Base-by-base conservation (phyloP, 37 sponge, comb jelly and placozoan species). In the Halichondria panicea region DNA sequence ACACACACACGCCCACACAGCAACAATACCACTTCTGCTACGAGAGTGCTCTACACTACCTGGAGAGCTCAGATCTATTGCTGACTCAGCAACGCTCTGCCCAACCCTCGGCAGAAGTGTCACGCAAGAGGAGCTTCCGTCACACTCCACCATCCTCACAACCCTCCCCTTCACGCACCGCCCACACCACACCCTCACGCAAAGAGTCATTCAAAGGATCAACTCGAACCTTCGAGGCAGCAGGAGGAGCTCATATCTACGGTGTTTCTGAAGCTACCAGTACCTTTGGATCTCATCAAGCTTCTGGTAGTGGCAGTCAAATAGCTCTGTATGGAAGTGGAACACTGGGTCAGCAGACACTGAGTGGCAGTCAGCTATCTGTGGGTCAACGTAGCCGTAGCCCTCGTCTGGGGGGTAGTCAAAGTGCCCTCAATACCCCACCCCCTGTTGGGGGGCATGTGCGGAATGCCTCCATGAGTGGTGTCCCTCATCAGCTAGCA, bases 21-120 rank as follows among this genome's bases (percentile, higher is more conserved):
- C 91, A 86, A 37, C 92, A 93, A 77, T 93, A 93, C 46, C 84
- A 78, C 13, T 93, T 93, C 72, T 81, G 76, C 63, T 93, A 93
- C 43, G 91, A 86, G 32, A 62, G 84, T 22, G 66, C 65, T 22
- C 44, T 82, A 43, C 81, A 87, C 50, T 92, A 64, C 56, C 66
- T 93, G 21, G 66, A 72, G 66, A 56, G 67, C 27, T 66, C 82
- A 18, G 82, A 73, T 34, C 19, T 55, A 0, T 27, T 55, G 4
- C 27, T 68, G 48, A 33, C 54, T 44, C 31, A 32, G 24, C 40
- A 48, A 13, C 54, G 69, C 69, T 63, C 64, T 35, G 4, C 64
- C 32, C 12, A 28, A 38, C 27, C n/a, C 43, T 7, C 34, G 43
- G 9, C 43, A 34, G 7, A 3, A 33, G 48, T 43, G 6, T n/a